Evolutionary conservation across 2,888 invertebrate species (phyloP).

Genomic region (Lydus trimaculatus): DNA sequence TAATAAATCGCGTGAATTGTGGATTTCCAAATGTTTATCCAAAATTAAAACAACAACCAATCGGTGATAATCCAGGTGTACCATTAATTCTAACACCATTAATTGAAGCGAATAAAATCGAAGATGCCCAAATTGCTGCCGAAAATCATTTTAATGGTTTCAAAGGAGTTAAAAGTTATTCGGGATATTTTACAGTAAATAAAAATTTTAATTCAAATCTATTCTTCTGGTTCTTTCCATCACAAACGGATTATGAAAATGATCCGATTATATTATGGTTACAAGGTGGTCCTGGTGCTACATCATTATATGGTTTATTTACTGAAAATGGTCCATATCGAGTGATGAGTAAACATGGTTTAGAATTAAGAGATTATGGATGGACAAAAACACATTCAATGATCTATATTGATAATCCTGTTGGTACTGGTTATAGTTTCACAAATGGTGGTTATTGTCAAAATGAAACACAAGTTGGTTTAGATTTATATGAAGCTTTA

Average conservation of each 20-base stretch:
- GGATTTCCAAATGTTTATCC: constrained; percentile 40
- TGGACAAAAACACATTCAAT: constrained; percentile 84
- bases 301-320: constrained; percentile 81
- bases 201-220: constrained; percentile 78
- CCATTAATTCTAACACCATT: constrained; percentile 80
- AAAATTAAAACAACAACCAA: constrained; percentile 30
- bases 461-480: constrained; percentile 81
- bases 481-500: constrained; percentile 78
- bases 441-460: constrained; percentile 81
- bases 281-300: constrained; percentile 86
- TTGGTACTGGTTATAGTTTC: constrained; percentile 92
- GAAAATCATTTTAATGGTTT: constrained; percentile 66
- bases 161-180: constrained; percentile 71
- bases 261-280: constrained; percentile 84
- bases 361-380: constrained; percentile 71
- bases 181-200: constrained; percentile 88
- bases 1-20: not conserved
- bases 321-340: constrained; percentile 78
- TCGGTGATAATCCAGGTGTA: constrained; percentile 58
- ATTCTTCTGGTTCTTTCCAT: constrained; percentile 94
- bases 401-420: constrained; percentile 93
- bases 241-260: constrained; percentile 63
- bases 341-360: constrained; percentile 59
- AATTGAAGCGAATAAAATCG: constrained; percentile 74
- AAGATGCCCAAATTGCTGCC: constrained; percentile 66